Percentiles rank a stretch among this genome's conserved stretches.
Evolutionary conservation across 2,113 vertebrate genomes (phyloP).

Genomic region (Sula dactylatra): DNA sequence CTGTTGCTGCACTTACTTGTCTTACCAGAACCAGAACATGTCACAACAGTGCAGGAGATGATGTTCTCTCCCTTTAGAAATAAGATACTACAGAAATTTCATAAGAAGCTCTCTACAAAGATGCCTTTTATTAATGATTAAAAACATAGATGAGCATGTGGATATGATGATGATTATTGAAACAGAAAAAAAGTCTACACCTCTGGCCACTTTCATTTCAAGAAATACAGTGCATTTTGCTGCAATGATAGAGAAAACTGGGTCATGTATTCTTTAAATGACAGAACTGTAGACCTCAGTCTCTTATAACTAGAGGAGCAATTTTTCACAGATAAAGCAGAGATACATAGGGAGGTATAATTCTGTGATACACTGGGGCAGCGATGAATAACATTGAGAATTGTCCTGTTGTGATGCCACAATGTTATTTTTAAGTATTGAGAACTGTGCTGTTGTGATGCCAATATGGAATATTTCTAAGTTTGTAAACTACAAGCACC

Average conservation of each 20-base stretch:
- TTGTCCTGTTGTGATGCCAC: not conserved
- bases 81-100: not conserved
- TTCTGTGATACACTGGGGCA: not conserved
- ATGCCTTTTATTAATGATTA: not conserved
- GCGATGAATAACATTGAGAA: not conserved
- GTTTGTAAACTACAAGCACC: not conserved
- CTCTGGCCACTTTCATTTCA: not conserved
- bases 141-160: not conserved
- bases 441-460: not conserved
- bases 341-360: not conserved
- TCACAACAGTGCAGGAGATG: not conserved
- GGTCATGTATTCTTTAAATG: fast-evolving
- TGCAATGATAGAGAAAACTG: not conserved
- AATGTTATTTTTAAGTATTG: not conserved
- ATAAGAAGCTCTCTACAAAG: not conserved
- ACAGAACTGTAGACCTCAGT: not conserved
- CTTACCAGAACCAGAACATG: not conserved
- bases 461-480: not conserved
- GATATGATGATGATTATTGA: not conserved
- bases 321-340: not conserved
- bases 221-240: not conserved
- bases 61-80: not conserved
- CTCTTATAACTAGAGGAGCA: not conserved
- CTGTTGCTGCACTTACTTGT: not conserved
- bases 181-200: not conserved